Evolutionary conservation across 2,113 vertebrate species (phyloP).

Genomic region (Oostethus manadensis): DNA sequence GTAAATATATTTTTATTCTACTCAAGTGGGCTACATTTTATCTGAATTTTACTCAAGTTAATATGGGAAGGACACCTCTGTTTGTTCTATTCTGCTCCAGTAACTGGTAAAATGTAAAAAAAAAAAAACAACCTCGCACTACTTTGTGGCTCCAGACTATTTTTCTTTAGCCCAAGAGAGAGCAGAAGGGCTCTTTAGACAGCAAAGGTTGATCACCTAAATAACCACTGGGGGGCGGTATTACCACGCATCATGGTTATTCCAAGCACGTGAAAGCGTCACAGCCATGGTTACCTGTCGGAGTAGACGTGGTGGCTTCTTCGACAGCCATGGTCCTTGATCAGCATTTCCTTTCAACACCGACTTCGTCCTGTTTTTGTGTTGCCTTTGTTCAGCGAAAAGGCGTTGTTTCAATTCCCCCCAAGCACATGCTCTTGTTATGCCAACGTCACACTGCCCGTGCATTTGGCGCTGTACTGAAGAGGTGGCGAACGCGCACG

Average conservation of each 20-base stretch:
- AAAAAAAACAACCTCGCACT: no score
- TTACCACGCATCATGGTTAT: not conserved
- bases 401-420: no score
- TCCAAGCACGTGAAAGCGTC: not conserved
- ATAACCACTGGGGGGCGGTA: constrained; percentile 51
- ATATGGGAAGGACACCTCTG: no score
- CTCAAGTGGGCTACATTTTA: no score
- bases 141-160: no score
- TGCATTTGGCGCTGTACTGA: not conserved
- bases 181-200: no score
- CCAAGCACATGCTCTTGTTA: not conserved
- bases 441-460: no score
- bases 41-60: no score
- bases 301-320: constrained; percentile 2
- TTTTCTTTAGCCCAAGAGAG: no score
- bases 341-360: not conserved
- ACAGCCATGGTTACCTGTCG: constrained; percentile 49
- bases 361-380: not conserved
- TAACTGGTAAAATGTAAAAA: no score
- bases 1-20: no score
- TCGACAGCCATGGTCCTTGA: not conserved
- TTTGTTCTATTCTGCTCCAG: no score
- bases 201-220: constrained; percentile 16
- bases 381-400: not conserved
- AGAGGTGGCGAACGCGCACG: not conserved